Conservation (phyloP, 2,797 vertebrate genomes). For the Thunnus albacares region DNA sequence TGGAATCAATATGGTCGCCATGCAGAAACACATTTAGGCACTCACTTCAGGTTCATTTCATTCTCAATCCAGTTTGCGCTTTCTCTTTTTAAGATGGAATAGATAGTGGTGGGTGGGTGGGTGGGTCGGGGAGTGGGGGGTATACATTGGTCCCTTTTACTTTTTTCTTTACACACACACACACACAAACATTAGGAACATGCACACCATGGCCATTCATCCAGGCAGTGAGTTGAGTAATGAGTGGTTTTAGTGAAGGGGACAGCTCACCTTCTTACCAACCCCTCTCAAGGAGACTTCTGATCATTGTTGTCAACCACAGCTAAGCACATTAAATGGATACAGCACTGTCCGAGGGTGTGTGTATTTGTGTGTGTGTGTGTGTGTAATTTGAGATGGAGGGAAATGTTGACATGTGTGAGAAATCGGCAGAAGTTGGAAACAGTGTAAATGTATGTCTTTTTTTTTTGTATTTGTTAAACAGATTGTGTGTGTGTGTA, state of each 20-base stretch:
- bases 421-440: slow-evolving; percentile 31
- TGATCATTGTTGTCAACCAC: slow-evolving; percentile 85
- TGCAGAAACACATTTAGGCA: slow-evolving; percentile 60
- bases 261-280: slow-evolving; percentile 85
- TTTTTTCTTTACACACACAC: slow-evolving; percentile 8
- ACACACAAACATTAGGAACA: slow-evolving; percentile 31
- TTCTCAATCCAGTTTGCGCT: slow-evolving; percentile 37
- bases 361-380: slow-evolving; percentile 47
- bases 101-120: slow-evolving; percentile 11
- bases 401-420: slow-evolving; percentile 4
- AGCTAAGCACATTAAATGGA: slow-evolving; percentile 79
- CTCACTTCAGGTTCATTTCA: slow-evolving; percentile 55
- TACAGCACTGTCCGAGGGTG: slow-evolving; percentile 52
- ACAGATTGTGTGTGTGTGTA: slow-evolving; percentile 31
- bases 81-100: slow-evolving; percentile 38
- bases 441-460: slow-evolving; percentile 16
- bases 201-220: slow-evolving; percentile 73
- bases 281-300: slow-evolving; percentile 84
- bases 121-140: not conserved
- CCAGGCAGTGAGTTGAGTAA: slow-evolving; percentile 79
- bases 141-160: not conserved
- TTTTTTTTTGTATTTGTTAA: slow-evolving; percentile 18
- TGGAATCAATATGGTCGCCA: slow-evolving; percentile 66
- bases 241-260: slow-evolving; percentile 82
- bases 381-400: slow-evolving; percentile 49